Evolutionary conservation across 64 coral and sea anemone species (phyloP), one percentile per base, ranked within the genome.

Genomic region (Astreopora myriophthalma): DNA sequence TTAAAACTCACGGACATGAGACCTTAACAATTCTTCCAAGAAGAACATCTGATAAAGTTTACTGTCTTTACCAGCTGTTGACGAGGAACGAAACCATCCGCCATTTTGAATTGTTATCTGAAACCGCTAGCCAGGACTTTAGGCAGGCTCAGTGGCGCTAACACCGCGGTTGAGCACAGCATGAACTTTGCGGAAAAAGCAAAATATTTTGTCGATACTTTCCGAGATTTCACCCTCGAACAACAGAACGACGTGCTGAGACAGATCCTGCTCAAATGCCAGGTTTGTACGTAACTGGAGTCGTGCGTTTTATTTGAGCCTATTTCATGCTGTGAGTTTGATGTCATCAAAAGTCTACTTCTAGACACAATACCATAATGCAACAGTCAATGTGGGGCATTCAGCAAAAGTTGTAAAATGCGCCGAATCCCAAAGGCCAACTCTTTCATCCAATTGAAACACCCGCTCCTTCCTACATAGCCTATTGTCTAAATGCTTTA

Each of bases 231-330:
- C 40, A 86, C 80, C 2, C 80, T 51, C 4, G 90, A 92, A 11
- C 90, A 92, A 61, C 90, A 92, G 34, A 76, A 85, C 40, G 80
- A 92, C 13, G 48, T 92, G 6, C 32, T 92, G 12, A 75, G 74
- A 92, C 28, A 73, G 14, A 60, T 92, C 29, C 82, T 92, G 10
- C 34, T 86, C 13, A 86, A 85, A 62, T 92, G 90, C 34, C 90
- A 92, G 81, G 90, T 92, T 42, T 42, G 87, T 38, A 52, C 19
- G n/a, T n/a, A n/a, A n/a, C n/a, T n/a, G n/a, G n/a, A n/a, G n/a
- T n/a, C n/a, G n/a, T n/a, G n/a, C n/a, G n/a, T n/a, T n/a, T n/a
- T n/a, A n/a, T n/a, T n/a, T n/a, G n/a, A n/a, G n/a, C n/a, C n/a
- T n/a, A n/a, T n/a, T n/a, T n/a, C n/a, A n/a, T n/a, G n/a, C n/a